A percentile compares a stretch with the other conserved stretches of the same genome.
Conservation (phyloP, 2,888 invertebrate genomes). For the Cheilosia impressa region DNA sequence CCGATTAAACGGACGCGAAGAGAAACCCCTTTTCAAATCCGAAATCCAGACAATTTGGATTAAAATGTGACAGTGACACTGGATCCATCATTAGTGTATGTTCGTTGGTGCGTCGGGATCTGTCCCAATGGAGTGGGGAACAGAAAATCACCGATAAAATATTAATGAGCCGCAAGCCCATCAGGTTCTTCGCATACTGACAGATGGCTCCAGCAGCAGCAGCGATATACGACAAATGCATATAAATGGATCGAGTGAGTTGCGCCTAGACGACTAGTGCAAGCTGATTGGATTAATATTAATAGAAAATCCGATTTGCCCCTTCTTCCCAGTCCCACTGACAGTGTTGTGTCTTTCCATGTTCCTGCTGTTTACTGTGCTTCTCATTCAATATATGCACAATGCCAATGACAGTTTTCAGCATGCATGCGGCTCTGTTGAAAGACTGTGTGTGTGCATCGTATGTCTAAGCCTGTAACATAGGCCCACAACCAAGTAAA, state of each 20-base stretch:
- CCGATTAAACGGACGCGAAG: background rate
- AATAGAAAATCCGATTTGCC: conserved; percentile 41
- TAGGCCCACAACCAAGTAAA: background rate
- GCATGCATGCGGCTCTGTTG: conserved; percentile 5
- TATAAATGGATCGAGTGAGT: conserved; percentile 17
- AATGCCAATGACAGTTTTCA: conserved; percentile 48
- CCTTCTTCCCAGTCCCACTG: background rate
- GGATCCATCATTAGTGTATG: conserved; percentile 23
- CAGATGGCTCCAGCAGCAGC: conserved; percentile 30
- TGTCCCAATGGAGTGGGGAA: too few species aligned
- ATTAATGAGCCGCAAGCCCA: conserved; percentile 54
- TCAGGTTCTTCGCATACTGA: conserved; percentile 42
- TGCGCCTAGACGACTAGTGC: conserved; percentile 32
- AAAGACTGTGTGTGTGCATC: background rate
- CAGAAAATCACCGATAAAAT: conserved; percentile 51
- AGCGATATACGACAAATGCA: conserved; percentile 28
- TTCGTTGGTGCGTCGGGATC: too few species aligned
- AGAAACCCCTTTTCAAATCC: conserved; percentile 23
- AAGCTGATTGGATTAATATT: conserved; percentile 62
- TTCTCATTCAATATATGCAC: conserved; percentile 36
- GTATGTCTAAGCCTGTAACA: too few species aligned
- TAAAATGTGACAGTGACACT: conserved; percentile 54
- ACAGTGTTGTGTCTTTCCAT: background rate
- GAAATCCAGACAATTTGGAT: conserved; percentile 47
- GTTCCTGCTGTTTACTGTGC: background rate